Evolutionary conservation across 2,113 vertebrate genomes (phyloP).

Genomic region (Thermophis baileyi): DNA sequence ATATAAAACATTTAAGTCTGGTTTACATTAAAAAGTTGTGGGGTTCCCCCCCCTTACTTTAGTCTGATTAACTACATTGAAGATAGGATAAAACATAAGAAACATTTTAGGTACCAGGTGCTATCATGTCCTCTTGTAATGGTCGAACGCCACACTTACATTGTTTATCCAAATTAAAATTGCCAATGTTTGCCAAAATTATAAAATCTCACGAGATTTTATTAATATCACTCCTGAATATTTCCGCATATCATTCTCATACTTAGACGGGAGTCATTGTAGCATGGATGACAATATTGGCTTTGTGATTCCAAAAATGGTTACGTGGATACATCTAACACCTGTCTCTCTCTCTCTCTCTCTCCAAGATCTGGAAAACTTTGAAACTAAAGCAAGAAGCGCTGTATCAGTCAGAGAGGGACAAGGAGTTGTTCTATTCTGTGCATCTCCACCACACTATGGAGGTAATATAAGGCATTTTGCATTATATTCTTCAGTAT

Average conservation of each 20-base stretch:
- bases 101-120: background rate
- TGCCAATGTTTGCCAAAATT: background rate
- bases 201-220: background rate
- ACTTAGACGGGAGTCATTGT: background rate
- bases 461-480: conserved; percentile 72
- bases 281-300: rapidly evolving
- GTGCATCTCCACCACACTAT: conserved; percentile 76
- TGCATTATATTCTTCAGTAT: rapidly evolving
- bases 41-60: background rate
- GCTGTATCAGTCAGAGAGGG: conserved; percentile 82
- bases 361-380: conserved; percentile 81
- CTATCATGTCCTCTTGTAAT: background rate
- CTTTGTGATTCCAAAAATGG: background rate
- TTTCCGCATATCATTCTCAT: background rate
- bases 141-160: background rate
- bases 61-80: background rate
- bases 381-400: conserved; percentile 76
- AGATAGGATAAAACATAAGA: background rate
- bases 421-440: conserved; percentile 86
- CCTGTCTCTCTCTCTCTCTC: background rate
- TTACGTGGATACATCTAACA: background rate
- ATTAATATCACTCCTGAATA: background rate
- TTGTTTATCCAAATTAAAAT: background rate
- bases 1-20: background rate
- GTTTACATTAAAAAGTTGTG: background rate